These are phyloP conservation scores for Lydus trimaculatus DNA, from an alignment of 2,888 invertebrate species.

Conservation along the genomic window DNA sequence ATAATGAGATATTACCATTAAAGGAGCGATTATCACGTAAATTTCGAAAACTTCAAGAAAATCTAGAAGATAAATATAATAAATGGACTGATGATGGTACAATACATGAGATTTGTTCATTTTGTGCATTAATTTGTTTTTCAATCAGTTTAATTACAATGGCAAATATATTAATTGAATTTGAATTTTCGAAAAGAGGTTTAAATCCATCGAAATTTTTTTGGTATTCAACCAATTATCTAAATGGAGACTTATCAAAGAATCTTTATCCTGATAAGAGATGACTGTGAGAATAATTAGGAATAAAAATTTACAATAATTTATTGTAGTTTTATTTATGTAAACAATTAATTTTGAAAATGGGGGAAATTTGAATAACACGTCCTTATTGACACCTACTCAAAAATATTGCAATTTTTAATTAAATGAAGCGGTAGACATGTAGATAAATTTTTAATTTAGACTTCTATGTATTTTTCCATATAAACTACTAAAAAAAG, in stretches of 20 bases:
- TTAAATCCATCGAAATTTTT: slow-evolving; percentile 31
- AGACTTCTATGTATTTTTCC: too few relatives aligned
- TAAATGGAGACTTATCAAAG: slow-evolving; percentile 14
- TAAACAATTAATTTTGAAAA: too few relatives aligned
- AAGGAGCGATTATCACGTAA: slow-evolving; percentile 42
- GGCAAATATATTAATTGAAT: slow-evolving; percentile 54
- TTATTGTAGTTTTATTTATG: slow-evolving; percentile 4
- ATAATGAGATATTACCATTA: slow-evolving; percentile 21
- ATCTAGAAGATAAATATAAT: slow-evolving; percentile 40
- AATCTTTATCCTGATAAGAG: slow-evolving; percentile 17
- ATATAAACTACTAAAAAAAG: too few relatives aligned
- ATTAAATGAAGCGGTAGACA: too few relatives aligned
- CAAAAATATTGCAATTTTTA: too few relatives aligned
- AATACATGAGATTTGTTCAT: slow-evolving; percentile 51
- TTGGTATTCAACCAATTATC: slow-evolving; percentile 28
- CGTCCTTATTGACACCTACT: not conserved
- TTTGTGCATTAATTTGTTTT: slow-evolving; percentile 56
- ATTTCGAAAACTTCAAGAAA: slow-evolving; percentile 34
- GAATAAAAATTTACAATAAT: not conserved
- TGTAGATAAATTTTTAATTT: too few relatives aligned
- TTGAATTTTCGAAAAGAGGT: slow-evolving; percentile 48
- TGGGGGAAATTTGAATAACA: too few relatives aligned
- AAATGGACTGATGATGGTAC: slow-evolving; percentile 48
- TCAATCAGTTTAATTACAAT: slow-evolving; percentile 53
- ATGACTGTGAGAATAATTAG: not conserved